Base-by-base conservation (phyloP, 1,140 invertebrate species). In the Homarus americanus region DNA sequence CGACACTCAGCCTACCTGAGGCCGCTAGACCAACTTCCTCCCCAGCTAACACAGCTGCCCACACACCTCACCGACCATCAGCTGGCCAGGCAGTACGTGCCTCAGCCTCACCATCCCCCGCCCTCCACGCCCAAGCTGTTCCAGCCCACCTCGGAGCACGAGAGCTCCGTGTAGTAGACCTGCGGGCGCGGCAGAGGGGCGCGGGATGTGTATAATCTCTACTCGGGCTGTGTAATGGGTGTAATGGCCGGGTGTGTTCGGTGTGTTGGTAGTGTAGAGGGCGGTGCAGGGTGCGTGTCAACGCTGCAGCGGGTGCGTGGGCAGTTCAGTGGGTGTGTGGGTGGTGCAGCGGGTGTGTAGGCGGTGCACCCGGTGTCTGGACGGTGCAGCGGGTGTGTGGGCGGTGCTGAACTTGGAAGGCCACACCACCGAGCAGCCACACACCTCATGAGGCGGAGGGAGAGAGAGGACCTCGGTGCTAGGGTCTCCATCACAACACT, bases 1-100 rank as follows among this genome's bases (percentile, higher is more conserved):
- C 38, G 87, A 0, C 87, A 89, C 41, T 89, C 87, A 12, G 87
- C 87, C 10, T 89, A 89, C 41, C 79, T 89, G 20, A 58, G 87
- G 15, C 87, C 87, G 20, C 40, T 89, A 9, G 87, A 89, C 63
- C 63, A 82, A 32, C 78, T 89, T 24, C 87, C 87, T 9, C 2
- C 58, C 17, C 76, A 88, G 28, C 49, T 88, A 12, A 44, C 44
- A 58, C 87, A 88, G 9, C 36, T 82, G 10, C 87, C 87, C 41
- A 15, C 79, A 15, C 78, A 82, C 69, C 41, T 89, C 40, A 34
- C 87, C 53, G 78, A 89, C 1, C 66, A 41, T 32, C 66, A 82
- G 63, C 87, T 58, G 28, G 36, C 34, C 41, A 49, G 66, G 41
- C 87, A 89, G 40, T 58, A 49, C 12, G 34, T 38, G 66, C 79